A percentile compares a stretch with the other conserved stretches of the same genome.
phyloP scores from a whole-genome alignment of 2,113 vertebrate species.

The Tragelaphus imberbis region DNA sequence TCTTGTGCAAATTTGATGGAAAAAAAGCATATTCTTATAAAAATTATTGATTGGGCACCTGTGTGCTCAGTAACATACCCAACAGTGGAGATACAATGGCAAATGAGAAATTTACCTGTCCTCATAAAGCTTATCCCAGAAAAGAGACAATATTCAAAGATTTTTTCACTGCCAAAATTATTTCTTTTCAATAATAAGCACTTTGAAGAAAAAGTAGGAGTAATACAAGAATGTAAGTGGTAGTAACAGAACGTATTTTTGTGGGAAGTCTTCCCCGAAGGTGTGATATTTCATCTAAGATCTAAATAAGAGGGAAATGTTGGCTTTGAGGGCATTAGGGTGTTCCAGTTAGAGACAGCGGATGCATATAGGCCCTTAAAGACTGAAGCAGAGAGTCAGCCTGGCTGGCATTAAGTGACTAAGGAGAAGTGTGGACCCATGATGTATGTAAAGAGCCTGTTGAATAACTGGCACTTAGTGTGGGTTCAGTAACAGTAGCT shows the following conservation, averaged over 20 bases:
- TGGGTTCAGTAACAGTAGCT: neutral
- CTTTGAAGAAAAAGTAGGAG: neutral
- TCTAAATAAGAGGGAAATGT: neutral
- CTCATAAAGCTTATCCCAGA: neutral
- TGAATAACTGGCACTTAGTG: neutral
- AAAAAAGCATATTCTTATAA: neutral
- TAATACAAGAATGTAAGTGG: neutral
- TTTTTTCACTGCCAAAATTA: neutral
- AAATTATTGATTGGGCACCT: neutral
- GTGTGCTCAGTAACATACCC: neutral
- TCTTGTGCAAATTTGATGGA: neutral
- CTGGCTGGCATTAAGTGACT: neutral
- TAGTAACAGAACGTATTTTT: neutral
- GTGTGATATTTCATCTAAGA: neutral
- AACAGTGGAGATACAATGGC: neutral
- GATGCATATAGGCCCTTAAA: neutral
- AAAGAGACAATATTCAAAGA: neutral
- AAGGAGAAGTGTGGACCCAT: neutral
- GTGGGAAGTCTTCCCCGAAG: neutral
- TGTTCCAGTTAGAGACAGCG: neutral
- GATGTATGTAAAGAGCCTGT: neutral
- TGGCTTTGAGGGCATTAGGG: neutral
- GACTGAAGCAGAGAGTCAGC: neutral
- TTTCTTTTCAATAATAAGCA: neutral
- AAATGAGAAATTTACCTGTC: neutral